Evolutionary conservation across 2,888 invertebrate species (phyloP), one percentile per base, ranked within the genome.

Genomic region (Aphidoletes aphidimyza): DNA sequence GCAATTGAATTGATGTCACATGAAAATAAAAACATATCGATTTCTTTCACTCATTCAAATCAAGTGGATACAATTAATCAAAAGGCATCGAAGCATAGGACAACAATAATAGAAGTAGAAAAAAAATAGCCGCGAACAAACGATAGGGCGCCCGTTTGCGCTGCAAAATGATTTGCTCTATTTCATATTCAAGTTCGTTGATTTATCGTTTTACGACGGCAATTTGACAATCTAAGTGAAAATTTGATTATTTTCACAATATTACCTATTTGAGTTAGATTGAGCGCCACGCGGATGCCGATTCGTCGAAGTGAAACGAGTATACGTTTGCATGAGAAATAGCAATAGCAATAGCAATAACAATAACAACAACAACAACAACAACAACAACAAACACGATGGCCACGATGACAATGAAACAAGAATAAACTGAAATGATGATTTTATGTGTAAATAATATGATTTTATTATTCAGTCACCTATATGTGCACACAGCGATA

Each of bases 381-480:
- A 3, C 69, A 69, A 69, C 34, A 30, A 69, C 8, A 30, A 54
- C 30, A 30, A 3, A 26, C 26, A 69, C 34, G 17, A 69, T 2
- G 69, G 22, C 54, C 6, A 54, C 54, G 22, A 54, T 14, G 54
- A 54, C 47, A 17, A 17, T 47, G 47, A 47, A 47, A 47, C 2
- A 47, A 47, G 47, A 47, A 47, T 22, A 54, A 54, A 54, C n/a
- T 54, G n/a, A 69, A 69, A 69, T 69, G 69, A 69, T 69, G 69
- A 30, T 11, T 30, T 69, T 69, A n/a, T n/a, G 69, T 69, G 69
- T 69, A 30, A 30, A 30, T 54, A 30, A 30, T 69, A 69, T 30
- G 69, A 54, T 54, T 54, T 54, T 69, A 69, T 30, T 69, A 69
- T 69, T 30, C 69, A 69, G 30, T 69, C 69, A 69, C 69, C 69